These are phyloP conservation scores for Gastracanthus pulcherrimus DNA, from an alignment of 2,888 invertebrate species.

Conservation along the genomic window DNA sequence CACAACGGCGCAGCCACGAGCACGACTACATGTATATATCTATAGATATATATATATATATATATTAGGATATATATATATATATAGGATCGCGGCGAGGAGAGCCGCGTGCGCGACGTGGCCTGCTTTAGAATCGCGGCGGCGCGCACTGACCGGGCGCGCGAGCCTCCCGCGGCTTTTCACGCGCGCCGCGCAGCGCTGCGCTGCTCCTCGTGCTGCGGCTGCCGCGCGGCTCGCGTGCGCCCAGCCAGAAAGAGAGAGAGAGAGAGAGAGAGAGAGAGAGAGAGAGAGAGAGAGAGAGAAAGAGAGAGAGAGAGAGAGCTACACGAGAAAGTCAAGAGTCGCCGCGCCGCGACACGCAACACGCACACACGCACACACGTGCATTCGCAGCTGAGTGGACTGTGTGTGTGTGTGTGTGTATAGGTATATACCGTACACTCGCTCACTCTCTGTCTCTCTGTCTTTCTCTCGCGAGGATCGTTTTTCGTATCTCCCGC, in stretches of 20 bases:
- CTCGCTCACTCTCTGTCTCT: neutral
- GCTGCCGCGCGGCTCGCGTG: neutral
- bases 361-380: neutral
- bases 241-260: too few species aligned
- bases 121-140: constrained; percentile 54
- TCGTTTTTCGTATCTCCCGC: neutral
- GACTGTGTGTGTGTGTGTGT: neutral
- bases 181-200: too few species aligned
- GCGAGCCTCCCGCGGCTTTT: constrained; percentile 53
- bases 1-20: too few species aligned
- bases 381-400: neutral
- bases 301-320: neutral
- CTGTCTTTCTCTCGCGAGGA: neutral
- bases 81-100: neutral
- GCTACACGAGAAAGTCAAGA: neutral
- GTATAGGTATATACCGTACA: neutral
- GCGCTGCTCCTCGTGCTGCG: constrained; percentile 11
- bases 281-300: neutral
- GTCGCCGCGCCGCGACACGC: neutral
- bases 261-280: neutral
- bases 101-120: constrained; percentile 44
- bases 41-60: neutral
- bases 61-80: neutral
- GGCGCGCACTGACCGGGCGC: constrained; percentile 46
- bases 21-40: too few species aligned